These are phyloP conservation scores for Sparus aurata DNA, from an alignment of 2,797 vertebrate species.

Conservation along the genomic window DNA sequence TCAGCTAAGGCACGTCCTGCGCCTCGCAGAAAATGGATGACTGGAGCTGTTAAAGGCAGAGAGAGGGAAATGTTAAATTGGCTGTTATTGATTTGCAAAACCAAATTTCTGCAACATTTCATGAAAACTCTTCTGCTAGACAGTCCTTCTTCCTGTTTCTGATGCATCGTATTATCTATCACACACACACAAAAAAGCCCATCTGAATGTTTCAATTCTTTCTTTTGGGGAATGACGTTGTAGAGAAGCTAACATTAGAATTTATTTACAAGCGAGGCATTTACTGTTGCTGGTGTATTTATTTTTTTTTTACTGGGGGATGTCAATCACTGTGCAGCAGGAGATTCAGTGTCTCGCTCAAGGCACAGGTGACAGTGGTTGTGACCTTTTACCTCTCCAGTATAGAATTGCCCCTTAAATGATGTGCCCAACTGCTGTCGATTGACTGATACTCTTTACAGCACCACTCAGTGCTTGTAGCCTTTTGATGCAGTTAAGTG, in stretches of 20 bases:
- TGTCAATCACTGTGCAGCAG: conserved; percentile 29
- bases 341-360: conserved; percentile 39
- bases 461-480: conserved; percentile 21
- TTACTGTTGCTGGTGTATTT: conserved; percentile 38
- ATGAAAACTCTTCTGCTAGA: conserved; percentile 29
- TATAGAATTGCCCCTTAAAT: conserved; percentile 54
- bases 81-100: conserved; percentile 58
- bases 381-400: conserved; percentile 49
- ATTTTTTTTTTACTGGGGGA: conserved; percentile 13
- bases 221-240: not conserved
- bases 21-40: conserved; percentile 51
- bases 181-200: conserved; percentile 7
- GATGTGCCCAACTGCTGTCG: conserved; percentile 22
- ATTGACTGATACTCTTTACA: conserved; percentile 41
- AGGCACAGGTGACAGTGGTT: conserved; percentile 40
- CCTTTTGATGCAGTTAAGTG: conserved; percentile 38
- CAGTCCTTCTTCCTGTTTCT: conserved; percentile 15
- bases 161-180: conserved; percentile 32
- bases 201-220: conserved; percentile 21
- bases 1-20: conserved; percentile 26
- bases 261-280: conserved; percentile 32
- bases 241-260: not conserved
- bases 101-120: conserved; percentile 47
- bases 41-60: conserved; percentile 39
- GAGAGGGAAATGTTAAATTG: conserved; percentile 56